A percentile compares a stretch with the other conserved stretches of the same genome.
Conservation (phyloP, 2,888 invertebrate species). For the Sepiola atlantica region DNA sequence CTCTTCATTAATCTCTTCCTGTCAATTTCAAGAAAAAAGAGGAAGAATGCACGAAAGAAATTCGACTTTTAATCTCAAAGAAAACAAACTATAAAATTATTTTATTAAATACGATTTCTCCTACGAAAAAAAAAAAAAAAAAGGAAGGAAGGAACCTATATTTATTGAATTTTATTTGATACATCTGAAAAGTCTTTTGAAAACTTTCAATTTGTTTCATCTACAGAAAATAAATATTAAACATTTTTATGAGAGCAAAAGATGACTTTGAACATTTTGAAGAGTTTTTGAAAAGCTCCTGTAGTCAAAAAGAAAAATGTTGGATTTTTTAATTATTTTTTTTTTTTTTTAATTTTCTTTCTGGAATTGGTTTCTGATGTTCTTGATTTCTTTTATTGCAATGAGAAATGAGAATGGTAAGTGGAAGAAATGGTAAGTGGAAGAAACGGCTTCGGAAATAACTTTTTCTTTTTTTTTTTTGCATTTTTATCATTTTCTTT, state of each 20-base stretch:
- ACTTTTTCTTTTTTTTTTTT: not conserved
- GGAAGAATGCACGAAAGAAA: not conserved
- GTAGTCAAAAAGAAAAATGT: not conserved
- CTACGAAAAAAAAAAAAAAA: not conserved
- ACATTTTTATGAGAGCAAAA: not conserved
- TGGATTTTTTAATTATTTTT: not conserved
- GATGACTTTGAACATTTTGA: not conserved
- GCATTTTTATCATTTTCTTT: not conserved
- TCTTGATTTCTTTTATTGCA: not conserved
- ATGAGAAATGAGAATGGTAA: not conserved
- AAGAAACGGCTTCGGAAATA: not conserved
- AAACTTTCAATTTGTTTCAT: not conserved
- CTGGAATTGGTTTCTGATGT: not conserved
- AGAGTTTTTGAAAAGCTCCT: not conserved
- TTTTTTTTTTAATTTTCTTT: not conserved
- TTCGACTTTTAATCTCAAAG: not conserved
- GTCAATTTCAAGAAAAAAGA: not conserved
- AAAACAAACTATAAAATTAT: not conserved
- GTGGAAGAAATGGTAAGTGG: not conserved
- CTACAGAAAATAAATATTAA: not conserved
- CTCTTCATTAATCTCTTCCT: not conserved
- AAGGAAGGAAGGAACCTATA: not conserved
- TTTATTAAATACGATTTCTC: not conserved
- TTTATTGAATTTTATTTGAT: not conserved
- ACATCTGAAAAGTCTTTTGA: not conserved